Conservation (phyloP, 2,113 vertebrate genomes). For the Caloenas nicobarica region DNA sequence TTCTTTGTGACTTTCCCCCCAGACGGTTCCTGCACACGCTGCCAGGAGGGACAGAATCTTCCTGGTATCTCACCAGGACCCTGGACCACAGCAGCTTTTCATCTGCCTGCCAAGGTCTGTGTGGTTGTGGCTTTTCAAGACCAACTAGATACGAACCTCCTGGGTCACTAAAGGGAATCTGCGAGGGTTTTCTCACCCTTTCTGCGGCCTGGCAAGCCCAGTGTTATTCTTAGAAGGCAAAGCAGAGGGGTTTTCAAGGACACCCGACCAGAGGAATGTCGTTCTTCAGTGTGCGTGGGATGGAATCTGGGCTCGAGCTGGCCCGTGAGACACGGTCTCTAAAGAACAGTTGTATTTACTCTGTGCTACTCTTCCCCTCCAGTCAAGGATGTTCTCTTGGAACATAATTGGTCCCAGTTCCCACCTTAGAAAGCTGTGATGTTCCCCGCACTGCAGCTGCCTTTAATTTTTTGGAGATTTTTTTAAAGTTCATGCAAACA, state of each 20-base stretch:
- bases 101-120: not conserved
- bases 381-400: slow-evolving; percentile 58
- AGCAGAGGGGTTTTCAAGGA: slow-evolving; percentile 34
- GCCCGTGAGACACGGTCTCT: slow-evolving; percentile 26
- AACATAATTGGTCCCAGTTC: slow-evolving; percentile 54
- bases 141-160: accelerated
- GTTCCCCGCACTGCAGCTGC: slow-evolving; percentile 17
- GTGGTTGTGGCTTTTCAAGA: not conserved
- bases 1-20: not conserved
- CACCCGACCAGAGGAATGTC: slow-evolving; percentile 15
- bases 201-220: slow-evolving; percentile 6
- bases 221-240: slow-evolving; percentile 15
- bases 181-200: not conserved
- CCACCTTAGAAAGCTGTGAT: slow-evolving; percentile 33
- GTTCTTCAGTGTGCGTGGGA: not conserved
- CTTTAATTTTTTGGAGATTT: not conserved
- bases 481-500: slow-evolving; percentile 2
- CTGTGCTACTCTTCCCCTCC: slow-evolving; percentile 30
- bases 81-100: not conserved
- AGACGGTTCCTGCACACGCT: not conserved
- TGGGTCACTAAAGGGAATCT: not conserved
- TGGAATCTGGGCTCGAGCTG: slow-evolving; percentile 9
- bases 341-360: slow-evolving; percentile 43
- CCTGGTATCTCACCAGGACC: not conserved
- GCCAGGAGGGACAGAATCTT: not conserved